Conservation (phyloP, 2,113 vertebrate genomes). For the Noturus placidus region DNA sequence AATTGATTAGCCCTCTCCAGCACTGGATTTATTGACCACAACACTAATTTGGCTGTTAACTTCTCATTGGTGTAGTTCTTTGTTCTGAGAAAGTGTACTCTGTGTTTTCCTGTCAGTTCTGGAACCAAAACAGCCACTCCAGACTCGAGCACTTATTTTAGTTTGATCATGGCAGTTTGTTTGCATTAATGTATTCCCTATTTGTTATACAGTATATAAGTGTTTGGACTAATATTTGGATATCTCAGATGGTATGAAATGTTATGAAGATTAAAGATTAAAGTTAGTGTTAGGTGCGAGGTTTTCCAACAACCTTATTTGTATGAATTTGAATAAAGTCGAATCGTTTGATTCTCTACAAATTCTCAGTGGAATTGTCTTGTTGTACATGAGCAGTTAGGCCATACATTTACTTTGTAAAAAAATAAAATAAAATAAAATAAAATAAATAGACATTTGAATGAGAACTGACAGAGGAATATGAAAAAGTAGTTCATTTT, state of each 20-base stretch:
- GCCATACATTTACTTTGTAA: neutral
- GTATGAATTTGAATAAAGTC: neutral
- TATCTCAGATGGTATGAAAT: neutral
- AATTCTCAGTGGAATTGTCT: neutral
- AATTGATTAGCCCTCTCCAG: conserved; percentile 63
- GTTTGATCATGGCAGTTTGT: neutral
- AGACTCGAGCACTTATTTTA: neutral
- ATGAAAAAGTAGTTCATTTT: neutral
- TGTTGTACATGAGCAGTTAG: too few species aligned
- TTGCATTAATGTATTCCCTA: neutral
- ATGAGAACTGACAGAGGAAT: neutral
- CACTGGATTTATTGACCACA: conserved; percentile 61
- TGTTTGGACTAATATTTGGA: neutral
- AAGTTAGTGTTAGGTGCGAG: neutral
- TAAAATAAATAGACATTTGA: neutral
- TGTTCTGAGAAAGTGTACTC: conserved; percentile 48
- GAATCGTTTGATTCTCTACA: neutral
- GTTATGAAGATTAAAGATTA: neutral
- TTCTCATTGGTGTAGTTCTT: conserved; percentile 52
- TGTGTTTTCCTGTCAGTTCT: conserved; percentile 28
- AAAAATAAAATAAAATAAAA: neutral
- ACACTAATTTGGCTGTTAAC: conserved; percentile 63
- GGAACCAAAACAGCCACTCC: conserved; percentile 6
- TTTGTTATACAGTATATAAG: neutral
- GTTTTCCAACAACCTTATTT: neutral